Percentiles rank a stretch among this genome's conserved stretches.
These are phyloP conservation scores for Drosophila putrida DNA, from an alignment of 2,888 invertebrate species.

Conservation along the genomic window DNA sequence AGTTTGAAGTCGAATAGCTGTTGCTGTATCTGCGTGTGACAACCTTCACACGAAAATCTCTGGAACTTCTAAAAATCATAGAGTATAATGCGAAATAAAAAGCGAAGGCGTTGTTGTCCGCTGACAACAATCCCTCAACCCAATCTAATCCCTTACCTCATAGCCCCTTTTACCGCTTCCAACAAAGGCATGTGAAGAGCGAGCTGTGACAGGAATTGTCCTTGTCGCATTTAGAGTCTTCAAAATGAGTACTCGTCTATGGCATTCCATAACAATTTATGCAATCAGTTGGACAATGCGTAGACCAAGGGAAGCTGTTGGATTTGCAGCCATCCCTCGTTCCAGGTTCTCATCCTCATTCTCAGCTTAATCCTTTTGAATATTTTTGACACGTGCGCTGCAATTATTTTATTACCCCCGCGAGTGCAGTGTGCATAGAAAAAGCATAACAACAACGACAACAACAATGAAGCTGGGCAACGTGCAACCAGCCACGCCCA, in stretches of 20 bases:
- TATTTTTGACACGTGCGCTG: constrained; percentile 84
- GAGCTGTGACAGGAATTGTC: constrained; percentile 29
- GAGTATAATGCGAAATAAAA: constrained; percentile 36
- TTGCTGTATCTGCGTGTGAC: too few relatives aligned
- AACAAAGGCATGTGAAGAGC: constrained; percentile 30
- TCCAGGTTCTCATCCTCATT: background rate
- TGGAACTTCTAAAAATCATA: background rate
- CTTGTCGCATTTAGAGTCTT: constrained; percentile 35
- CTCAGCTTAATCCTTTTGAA: constrained; percentile 77
- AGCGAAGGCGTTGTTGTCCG: constrained; percentile 36
- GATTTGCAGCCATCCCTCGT: constrained; percentile 30
- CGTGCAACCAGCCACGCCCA: constrained; percentile 60
- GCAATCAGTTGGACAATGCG: constrained; percentile 74
- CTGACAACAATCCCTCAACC: constrained; percentile 36
- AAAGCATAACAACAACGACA: constrained; percentile 23
- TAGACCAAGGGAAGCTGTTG: constrained; percentile 37
- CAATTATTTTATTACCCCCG: constrained; percentile 83
- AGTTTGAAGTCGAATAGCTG: too few relatives aligned
- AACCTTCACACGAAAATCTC: background rate
- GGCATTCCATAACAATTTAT: constrained; percentile 78
- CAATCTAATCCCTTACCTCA: constrained; percentile 19
- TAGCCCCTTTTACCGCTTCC: background rate
- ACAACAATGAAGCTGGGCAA: constrained; percentile 30
- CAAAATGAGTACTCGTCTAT: constrained; percentile 39
- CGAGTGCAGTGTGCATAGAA: constrained; percentile 52